Conservation (phyloP, 2,888 invertebrate genomes). For the Athetis lepigone region DNA sequence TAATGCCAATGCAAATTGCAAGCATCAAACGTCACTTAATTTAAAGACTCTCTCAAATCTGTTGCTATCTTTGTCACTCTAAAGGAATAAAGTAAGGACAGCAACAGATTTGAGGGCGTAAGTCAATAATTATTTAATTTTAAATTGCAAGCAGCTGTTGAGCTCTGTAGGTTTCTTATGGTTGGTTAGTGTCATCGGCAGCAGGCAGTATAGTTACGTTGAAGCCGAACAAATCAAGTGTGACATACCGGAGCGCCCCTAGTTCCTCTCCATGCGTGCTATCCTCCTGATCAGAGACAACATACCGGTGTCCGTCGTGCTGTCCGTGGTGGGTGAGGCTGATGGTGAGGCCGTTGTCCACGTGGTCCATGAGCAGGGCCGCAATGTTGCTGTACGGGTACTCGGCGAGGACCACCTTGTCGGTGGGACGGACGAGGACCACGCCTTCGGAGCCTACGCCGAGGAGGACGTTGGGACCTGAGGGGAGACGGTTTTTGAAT, state of each 20-base stretch:
- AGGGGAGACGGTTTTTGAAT: not conserved
- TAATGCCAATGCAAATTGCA: slow-evolving; percentile 12
- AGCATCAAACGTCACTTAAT: too few relatives aligned
- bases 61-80: too few relatives aligned
- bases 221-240: slow-evolving; percentile 29
- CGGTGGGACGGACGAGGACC: slow-evolving; percentile 96
- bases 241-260: slow-evolving; percentile 43
- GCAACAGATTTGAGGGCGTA: too few relatives aligned
- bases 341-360: slow-evolving; percentile 97
- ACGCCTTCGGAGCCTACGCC: slow-evolving; percentile 98
- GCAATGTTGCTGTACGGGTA: slow-evolving; percentile 97
- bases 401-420: slow-evolving; percentile 97
- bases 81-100: too few relatives aligned
- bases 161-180: not conserved
- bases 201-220: slow-evolving; percentile 44
- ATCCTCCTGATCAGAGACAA: slow-evolving; percentile 36
- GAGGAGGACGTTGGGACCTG: slow-evolving; percentile 92
- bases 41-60: too few relatives aligned
- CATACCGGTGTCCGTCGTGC: slow-evolving; percentile 87
- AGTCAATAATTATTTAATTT: too few relatives aligned
- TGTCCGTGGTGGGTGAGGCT: slow-evolving; percentile 94
- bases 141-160: slow-evolving; percentile 14
- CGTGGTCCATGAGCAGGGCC: slow-evolving; percentile 97
- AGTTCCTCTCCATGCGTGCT: slow-evolving; percentile 14
- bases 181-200: slow-evolving; percentile 37